A percentile compares a stretch with the other conserved stretches of the same genome.
These are phyloP conservation scores for Catalaphyllia jardinei DNA, from an alignment of 64 coral and sea anemone genomes.

Conservation along the genomic window DNA sequence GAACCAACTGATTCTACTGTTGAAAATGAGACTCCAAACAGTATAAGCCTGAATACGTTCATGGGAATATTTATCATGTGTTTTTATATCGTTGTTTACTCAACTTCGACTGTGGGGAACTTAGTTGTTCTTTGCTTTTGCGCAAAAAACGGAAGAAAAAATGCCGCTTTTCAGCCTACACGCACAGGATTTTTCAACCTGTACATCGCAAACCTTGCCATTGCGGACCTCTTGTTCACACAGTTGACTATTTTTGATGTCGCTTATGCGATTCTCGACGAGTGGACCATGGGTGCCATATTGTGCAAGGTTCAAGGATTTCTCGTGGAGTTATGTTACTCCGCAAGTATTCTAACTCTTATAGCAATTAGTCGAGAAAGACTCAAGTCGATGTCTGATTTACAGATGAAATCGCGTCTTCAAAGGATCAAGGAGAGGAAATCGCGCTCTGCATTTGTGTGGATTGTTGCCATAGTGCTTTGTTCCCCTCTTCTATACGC, in stretches of 20 bases:
- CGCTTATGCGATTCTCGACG: background rate
- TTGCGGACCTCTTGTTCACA: slow-evolving; percentile 78
- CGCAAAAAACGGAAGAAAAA: slow-evolving; percentile 8
- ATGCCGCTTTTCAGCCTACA: background rate
- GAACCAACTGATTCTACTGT: background rate
- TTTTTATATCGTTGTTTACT: slow-evolving; percentile 64
- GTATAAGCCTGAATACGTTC: slow-evolving; percentile 36
- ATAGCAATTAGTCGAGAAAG: slow-evolving; percentile 78
- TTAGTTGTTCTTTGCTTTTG: slow-evolving; percentile 58
- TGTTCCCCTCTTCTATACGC: slow-evolving; percentile 78
- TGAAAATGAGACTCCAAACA: background rate
- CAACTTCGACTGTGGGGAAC: slow-evolving; percentile 61
- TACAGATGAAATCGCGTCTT: slow-evolving; percentile 62
- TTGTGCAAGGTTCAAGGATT: slow-evolving; percentile 78
- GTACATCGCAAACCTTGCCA: slow-evolving; percentile 70
- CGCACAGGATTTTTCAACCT: slow-evolving; percentile 69
- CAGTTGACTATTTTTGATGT: slow-evolving; percentile 71
- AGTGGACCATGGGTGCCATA: slow-evolving; percentile 46
- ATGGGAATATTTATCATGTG: slow-evolving; percentile 54
- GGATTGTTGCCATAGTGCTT: slow-evolving; percentile 53
- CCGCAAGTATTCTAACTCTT: slow-evolving; percentile 66
- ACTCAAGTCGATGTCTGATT: slow-evolving; percentile 43
- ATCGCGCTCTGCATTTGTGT: slow-evolving; percentile 29
- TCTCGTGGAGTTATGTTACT: slow-evolving; percentile 76
- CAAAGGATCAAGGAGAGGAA: slow-evolving; percentile 55